Conservation (phyloP, 2,113 vertebrate species). For the Elephantulus edwardii region DNA sequence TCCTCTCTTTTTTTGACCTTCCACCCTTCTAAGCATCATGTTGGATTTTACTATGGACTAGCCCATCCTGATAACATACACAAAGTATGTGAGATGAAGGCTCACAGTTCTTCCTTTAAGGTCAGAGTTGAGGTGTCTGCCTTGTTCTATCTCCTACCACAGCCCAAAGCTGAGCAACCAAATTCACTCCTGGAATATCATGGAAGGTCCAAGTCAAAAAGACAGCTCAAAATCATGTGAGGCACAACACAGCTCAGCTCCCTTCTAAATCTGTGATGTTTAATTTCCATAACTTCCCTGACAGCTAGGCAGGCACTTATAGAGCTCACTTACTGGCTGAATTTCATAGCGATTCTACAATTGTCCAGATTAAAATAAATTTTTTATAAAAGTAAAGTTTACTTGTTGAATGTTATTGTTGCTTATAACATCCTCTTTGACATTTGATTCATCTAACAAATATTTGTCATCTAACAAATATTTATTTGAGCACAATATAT, state of each 20-base stretch:
- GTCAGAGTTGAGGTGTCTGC: neutral
- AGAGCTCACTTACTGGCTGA: neutral
- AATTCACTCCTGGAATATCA: neutral
- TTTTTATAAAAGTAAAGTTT: too few species aligned
- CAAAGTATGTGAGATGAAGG: too few species aligned
- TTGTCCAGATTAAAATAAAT: neutral
- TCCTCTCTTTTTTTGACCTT: too few species aligned
- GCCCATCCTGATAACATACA: too few species aligned
- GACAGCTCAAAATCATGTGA: neutral
- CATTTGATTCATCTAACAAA: neutral
- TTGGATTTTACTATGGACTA: too few species aligned
- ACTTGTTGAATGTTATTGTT: neutral
- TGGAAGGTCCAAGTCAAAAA: neutral
- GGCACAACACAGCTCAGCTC: neutral
- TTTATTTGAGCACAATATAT: neutral
- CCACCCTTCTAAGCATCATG: too few species aligned
- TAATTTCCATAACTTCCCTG: neutral
- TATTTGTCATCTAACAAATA: neutral
- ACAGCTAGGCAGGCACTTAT: neutral
- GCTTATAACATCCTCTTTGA: neutral
- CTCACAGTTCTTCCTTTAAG: neutral
- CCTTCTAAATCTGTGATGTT: neutral
- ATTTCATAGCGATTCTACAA: neutral
- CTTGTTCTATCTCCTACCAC: neutral
- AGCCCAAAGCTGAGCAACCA: neutral